Percentiles rank a stretch among this genome's conserved stretches.
Evolutionary conservation across 2,888 invertebrate genomes (phyloP).

Genomic region (Cristatella mucedo): DNA sequence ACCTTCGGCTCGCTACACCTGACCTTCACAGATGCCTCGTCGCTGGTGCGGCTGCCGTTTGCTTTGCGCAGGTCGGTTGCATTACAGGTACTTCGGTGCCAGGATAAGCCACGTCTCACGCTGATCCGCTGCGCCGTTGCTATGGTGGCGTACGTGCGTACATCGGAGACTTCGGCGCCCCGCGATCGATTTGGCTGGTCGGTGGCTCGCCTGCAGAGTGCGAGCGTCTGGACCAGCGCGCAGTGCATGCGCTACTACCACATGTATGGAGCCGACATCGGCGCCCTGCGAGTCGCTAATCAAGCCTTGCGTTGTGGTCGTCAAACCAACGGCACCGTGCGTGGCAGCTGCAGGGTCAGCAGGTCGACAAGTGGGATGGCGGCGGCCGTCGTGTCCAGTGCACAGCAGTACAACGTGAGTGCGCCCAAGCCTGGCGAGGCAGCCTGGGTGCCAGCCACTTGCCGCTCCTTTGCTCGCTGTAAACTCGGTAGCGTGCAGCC

Average conservation of each 20-base stretch:
- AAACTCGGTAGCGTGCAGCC: too few relatives aligned
- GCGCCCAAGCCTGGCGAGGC: too few relatives aligned
- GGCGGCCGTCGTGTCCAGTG: not conserved
- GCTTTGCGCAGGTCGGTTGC: too few relatives aligned
- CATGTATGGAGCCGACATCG: conserved; percentile 24
- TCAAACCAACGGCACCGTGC: too few relatives aligned
- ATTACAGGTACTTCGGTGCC: too few relatives aligned
- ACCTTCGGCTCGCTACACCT: too few relatives aligned
- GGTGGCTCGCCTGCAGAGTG: conserved; percentile 5
- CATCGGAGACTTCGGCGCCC: conserved; percentile 2
- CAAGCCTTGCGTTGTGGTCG: not conserved
- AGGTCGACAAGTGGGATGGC: conserved; percentile 15
- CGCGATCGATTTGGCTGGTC: not conserved
- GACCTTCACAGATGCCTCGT: too few relatives aligned
- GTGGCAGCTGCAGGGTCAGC: conserved; percentile 17
- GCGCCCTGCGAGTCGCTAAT: conserved; percentile 18
- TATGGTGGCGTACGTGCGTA: conserved; percentile 22
- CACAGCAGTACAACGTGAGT: not conserved
- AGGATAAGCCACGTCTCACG: too few relatives aligned
- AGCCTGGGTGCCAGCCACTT: too few relatives aligned
- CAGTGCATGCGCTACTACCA: conserved; percentile 19
- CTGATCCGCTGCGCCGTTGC: too few relatives aligned
- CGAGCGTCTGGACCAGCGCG: conserved; percentile 1
- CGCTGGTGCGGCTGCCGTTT: too few relatives aligned
- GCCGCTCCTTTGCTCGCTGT: too few relatives aligned